Percentiles rank a stretch among this genome's conserved stretches.
These are phyloP conservation scores for Eira barbara DNA, from an alignment of 2,113 vertebrate genomes.

Conservation along the genomic window DNA sequence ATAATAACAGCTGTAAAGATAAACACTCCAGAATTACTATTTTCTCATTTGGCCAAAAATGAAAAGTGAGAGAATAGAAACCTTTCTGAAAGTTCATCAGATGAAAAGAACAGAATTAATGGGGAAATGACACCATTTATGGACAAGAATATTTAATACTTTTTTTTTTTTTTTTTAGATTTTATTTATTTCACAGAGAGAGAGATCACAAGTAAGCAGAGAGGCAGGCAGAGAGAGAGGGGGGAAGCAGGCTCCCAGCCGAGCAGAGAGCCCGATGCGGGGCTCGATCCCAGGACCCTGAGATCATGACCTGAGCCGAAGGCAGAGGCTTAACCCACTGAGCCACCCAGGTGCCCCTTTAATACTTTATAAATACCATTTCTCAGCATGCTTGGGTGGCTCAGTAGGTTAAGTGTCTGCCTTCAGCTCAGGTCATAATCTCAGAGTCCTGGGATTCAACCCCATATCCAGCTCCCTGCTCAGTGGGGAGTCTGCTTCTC, in stretches of 20 bases:
- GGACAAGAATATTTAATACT: constrained; percentile 13
- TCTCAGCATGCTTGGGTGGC: neutral
- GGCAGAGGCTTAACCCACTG: too few relatives aligned
- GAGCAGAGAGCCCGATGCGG: too few relatives aligned
- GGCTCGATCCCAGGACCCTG: too few relatives aligned
- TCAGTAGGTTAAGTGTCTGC: neutral
- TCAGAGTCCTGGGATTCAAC: neutral
- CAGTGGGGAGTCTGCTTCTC: neutral
- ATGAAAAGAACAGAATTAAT: constrained; percentile 36
- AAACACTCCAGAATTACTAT: constrained; percentile 57
- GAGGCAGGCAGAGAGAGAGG: too few relatives aligned
- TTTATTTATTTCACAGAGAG: too few relatives aligned
- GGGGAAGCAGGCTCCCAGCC: too few relatives aligned
- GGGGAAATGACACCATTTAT: neutral
- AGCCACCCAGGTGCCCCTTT: too few relatives aligned
- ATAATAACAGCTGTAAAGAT: constrained; percentile 46
- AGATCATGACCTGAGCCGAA: too few relatives aligned
- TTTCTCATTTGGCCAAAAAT: neutral
- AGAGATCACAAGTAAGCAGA: too few relatives aligned
- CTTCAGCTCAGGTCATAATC: neutral
- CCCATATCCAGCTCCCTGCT: too few relatives aligned
- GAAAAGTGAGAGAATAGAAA: constrained; percentile 22
- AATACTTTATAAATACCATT: neutral
- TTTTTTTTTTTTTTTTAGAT: too few relatives aligned
- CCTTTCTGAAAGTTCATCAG: constrained; percentile 38